Base-by-base conservation (phyloP, 2,797 vertebrate genomes). In the Mormyrus hasselquistii region DNA sequence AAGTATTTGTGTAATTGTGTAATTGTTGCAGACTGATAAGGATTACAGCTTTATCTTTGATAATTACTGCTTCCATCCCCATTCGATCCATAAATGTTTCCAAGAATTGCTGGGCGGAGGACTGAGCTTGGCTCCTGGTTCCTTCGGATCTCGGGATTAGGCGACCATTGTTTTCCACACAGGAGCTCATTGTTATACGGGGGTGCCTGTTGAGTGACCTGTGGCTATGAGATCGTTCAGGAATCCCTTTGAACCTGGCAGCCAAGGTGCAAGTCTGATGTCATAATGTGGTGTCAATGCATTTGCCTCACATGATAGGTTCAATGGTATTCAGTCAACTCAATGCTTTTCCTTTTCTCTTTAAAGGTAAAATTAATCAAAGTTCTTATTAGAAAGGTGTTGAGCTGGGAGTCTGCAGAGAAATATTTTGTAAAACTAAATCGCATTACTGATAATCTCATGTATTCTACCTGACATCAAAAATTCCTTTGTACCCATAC, bases 91-190 rank as follows among this genome's bases (percentile, higher is more conserved):
- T 44, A 34, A 22, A 52, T 5, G 44, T 52, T 69, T 93, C 91
- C 90, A 92, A 93, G 90, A 93, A 95, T 92, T 91, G 89, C 57
- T 88, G 88, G 90, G 90, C 62, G 90, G 90, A 92, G 92, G 94
- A 93, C 92, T 90, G 91, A 91, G 90, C 76, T 92, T 90, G 93
- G 93, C 38, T 47, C 41, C 38, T 9, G 73, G 94, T 94, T 92
- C 94, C 90, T 91, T 90, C 91, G 91, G 92, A 93, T 94, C 93
- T 85, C 82, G 93, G 94, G 94, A 95, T 95, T 94, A 95, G 96
- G 96, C 96, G 95, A 96, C 94, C 95, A 95, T 96, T 96, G 96
- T 96, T 95, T 92, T 92, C 92, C 93, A 95, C 93, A 95, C 93
- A 91, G 92, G 94, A 94, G 85, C 90, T 92, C 95, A 96, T 96